These are phyloP conservation scores for Eulemur rubriventer DNA, from an alignment of 2,797 vertebrate species.

Conservation along the genomic window DNA sequence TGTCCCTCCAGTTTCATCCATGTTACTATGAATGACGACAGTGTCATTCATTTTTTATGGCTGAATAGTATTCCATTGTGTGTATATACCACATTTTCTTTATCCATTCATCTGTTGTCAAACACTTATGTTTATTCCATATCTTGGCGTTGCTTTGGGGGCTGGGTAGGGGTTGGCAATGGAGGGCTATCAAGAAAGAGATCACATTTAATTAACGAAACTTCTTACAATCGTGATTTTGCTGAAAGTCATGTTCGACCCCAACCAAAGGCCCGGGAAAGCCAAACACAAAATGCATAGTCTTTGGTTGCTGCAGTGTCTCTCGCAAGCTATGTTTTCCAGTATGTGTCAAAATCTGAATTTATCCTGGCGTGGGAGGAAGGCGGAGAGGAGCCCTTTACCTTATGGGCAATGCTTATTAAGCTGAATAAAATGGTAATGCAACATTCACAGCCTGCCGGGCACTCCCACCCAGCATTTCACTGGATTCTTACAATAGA, in stretches of 20 bases:
- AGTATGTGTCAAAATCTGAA: neutral
- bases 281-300: neutral
- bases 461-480: neutral
- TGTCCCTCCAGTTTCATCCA: neutral
- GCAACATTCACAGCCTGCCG: accelerated
- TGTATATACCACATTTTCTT: neutral
- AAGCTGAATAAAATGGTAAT: neutral
- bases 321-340: neutral
- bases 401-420: accelerated
- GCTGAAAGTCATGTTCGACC: neutral
- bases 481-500: neutral
- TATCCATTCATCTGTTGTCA: neutral
- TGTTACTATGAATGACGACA: neutral
- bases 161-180: conserved; percentile 15
- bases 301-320: neutral
- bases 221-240: conserved; percentile 18
- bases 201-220: conserved; percentile 58
- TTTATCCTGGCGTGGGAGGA: neutral
- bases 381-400: neutral
- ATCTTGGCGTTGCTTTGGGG: neutral
- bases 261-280: neutral
- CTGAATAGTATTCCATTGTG: neutral
- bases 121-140: neutral
- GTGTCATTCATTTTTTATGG: neutral
- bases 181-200: conserved; percentile 32